Base-by-base conservation (phyloP, 2,888 invertebrate genomes). In the Drosophila mimetica region DNA sequence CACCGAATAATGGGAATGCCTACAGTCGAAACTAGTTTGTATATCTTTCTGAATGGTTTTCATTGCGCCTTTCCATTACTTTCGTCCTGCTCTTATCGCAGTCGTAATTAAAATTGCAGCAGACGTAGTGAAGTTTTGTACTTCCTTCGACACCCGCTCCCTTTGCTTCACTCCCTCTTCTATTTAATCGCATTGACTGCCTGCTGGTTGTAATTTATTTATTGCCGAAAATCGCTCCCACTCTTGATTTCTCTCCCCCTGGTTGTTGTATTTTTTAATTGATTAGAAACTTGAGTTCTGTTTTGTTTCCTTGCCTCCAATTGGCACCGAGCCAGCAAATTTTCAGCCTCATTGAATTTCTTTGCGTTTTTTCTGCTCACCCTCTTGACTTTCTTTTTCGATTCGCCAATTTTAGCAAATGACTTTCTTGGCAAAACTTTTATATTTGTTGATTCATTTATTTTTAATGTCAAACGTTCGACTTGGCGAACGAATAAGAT, bases 341-440 rank as follows among this genome's bases (percentile, higher is more conserved):
- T 76, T 79, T 64, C 71, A 71, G 74, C 41, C 75, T 78, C 79
- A 84, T 82, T 81, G 79, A 81, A 79, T 77, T 71, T 39, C 51
- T 57, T 51, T 18, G 46, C 22, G 16, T 39, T 22, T n/a, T 41
- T 34, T n/a, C 30, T 18, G 16, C 39, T 18, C 13, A 16, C 30
- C 14, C 28, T 50, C 60, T 14, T 51, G 74, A 20, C 30, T 50
- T 42, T 37, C 7, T 13, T 54, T 37, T 66, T n/a, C 39, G 41
- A 18, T 37, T 51, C 13, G 42, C 51, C 85, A 82, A 83, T 80
- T 82, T 78, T 70, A 80, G 82, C 77, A 85, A 85, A 85, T 85
- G 76, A 78, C 80, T 84, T 80, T 82, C 66, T 83, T 83, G 83
- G 83, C 83, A 79, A 54, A 71, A 70, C 63, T 74, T 77, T 80